These are phyloP conservation scores for Capreolus pygargus DNA, from an alignment of 2,113 vertebrate genomes.

Conservation along the genomic window DNA sequence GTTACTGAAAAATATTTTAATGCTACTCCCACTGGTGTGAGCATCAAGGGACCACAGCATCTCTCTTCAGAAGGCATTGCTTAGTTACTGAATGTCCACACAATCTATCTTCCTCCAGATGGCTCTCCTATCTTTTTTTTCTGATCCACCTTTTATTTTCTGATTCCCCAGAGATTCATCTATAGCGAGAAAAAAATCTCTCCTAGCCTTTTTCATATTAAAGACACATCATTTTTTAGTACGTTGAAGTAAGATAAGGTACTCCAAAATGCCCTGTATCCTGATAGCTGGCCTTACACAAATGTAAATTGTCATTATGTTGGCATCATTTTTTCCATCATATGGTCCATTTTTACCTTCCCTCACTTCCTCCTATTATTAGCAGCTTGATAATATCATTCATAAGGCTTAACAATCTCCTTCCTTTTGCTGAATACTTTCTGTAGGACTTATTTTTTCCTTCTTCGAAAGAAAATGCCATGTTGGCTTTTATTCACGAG, in stretches of 20 bases:
- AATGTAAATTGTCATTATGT: not conserved
- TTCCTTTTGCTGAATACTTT: not conserved
- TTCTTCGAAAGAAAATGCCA: conserved; percentile 34
- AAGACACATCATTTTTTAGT: not conserved
- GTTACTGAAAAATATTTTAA: not conserved
- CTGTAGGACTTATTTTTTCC: not conserved
- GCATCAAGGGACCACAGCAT: not conserved
- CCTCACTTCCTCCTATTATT: not conserved
- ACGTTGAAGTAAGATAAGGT: not conserved
- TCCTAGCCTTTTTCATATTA: not conserved
- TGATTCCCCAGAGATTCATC: not conserved
- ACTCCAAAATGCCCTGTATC: not conserved
- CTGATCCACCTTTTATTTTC: not conserved
- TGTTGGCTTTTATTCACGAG: not conserved
- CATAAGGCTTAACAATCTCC: not conserved
- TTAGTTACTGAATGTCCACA: not conserved
- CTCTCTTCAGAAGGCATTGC: not conserved
- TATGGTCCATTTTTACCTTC: not conserved
- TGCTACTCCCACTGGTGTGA: not conserved
- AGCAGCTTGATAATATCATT: not conserved
- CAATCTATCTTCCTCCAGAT: not conserved
- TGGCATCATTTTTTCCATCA: not conserved
- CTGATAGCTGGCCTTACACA: not conserved
- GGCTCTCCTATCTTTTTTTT: not conserved
- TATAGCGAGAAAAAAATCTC: not conserved